Conservation (phyloP, 2,797 vertebrate genomes). For the Fistularia commersonii region DNA sequence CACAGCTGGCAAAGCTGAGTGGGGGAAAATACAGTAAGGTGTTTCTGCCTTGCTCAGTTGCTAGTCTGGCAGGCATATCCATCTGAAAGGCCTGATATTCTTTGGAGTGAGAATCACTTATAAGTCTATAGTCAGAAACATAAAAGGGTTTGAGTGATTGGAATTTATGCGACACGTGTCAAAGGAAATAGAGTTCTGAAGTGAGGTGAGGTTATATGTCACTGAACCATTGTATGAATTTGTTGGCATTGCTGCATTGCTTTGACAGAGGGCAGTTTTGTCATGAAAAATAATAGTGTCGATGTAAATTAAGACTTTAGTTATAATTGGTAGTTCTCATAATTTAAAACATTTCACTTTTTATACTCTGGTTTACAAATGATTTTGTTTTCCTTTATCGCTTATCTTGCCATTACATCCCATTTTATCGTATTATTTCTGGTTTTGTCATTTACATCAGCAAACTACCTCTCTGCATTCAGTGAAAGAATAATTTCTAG, state of each 20-base stretch:
- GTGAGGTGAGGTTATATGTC: constrained; percentile 1
- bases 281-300: not conserved
- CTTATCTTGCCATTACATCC: no score
- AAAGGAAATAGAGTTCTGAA: not conserved
- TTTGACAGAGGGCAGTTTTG: constrained; percentile 4
- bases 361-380: no score
- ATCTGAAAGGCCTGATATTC: constrained; percentile 2
- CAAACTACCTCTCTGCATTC: no score
- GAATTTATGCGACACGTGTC: not conserved
- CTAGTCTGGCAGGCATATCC: constrained; percentile 15
- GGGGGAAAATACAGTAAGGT: constrained; percentile 21
- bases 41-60: constrained; percentile 36
- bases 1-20: constrained; percentile 43
- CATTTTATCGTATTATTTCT: no score
- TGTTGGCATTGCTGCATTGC: not conserved
- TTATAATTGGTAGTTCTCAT: no score
- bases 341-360: no score
- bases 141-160: not conserved
- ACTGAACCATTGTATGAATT: constrained; percentile 1
- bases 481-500: no score
- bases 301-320: not conserved
- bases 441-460: no score
- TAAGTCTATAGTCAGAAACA: not conserved
- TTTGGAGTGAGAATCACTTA: not conserved
- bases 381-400: no score